These are phyloP conservation scores for Synergus umbraculus DNA, from an alignment of 2,888 invertebrate species.

Conservation along the genomic window DNA sequence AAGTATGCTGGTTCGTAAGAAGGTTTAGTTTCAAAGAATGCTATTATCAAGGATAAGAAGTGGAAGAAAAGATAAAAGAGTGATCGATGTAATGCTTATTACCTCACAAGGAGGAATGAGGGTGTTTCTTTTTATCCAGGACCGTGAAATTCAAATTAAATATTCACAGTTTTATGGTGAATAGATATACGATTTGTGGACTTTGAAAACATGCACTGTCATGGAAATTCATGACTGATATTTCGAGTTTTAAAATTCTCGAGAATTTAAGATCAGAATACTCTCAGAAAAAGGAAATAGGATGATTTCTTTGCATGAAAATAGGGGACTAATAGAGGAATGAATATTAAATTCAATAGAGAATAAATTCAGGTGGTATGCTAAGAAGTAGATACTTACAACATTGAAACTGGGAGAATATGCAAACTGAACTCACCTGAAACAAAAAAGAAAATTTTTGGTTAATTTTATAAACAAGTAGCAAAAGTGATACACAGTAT, in stretches of 20 bases:
- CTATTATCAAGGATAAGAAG: neutral
- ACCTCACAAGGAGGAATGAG: neutral
- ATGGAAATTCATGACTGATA: too few relatives aligned
- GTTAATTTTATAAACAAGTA: neutral
- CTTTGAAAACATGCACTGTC: too few relatives aligned
- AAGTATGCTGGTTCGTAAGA: constrained; percentile 2
- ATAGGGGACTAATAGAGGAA: too few relatives aligned
- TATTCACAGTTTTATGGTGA: too few relatives aligned
- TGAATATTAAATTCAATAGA: too few relatives aligned
- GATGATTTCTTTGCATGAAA: too few relatives aligned
- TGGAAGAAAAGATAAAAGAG: constrained; percentile 5
- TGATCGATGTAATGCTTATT: constrained; percentile 5
- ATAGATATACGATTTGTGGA: too few relatives aligned
- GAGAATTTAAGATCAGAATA: too few relatives aligned
- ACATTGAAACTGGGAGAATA: neutral
- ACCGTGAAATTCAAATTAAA: too few relatives aligned
- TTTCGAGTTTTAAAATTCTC: too few relatives aligned
- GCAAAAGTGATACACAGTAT: neutral
- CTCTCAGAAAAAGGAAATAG: too few relatives aligned
- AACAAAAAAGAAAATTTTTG: neutral
- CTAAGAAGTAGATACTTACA: neutral
- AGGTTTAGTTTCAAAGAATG: constrained; percentile 19
- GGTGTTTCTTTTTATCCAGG: neutral
- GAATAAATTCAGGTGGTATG: too few relatives aligned
- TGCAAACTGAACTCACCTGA: neutral